Percentiles rank a stretch among this genome's conserved stretches.
Evolutionary conservation across 2,888 invertebrate genomes (phyloP).

Genomic region (Drosophila niveifrons): DNA sequence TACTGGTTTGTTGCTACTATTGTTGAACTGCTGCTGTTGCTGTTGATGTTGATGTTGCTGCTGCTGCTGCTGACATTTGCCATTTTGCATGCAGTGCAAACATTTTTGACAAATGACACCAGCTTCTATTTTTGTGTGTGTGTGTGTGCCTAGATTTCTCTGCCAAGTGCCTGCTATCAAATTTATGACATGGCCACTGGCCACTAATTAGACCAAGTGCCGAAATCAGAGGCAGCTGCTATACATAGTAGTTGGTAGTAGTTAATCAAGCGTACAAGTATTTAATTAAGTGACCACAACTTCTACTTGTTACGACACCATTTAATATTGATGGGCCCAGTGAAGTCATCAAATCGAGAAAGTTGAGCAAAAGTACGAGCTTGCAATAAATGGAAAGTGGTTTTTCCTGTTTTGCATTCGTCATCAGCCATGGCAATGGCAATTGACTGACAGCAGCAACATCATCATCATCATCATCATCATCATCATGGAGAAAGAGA

Average conservation of each 20-base stretch:
- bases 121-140: constrained; percentile 17
- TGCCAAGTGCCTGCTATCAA: constrained; percentile 43
- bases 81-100: constrained; percentile 48
- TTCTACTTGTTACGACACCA: constrained; percentile 9
- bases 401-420: constrained; percentile 68
- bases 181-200: constrained; percentile 63
- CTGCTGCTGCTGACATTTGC: constrained; percentile 31
- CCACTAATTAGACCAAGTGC: constrained; percentile 66
- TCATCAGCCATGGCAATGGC: constrained; percentile 51
- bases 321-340: constrained; percentile 63
- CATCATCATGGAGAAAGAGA: constrained; percentile 22
- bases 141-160: constrained; percentile 25
- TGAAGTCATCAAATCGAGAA: constrained; percentile 58
- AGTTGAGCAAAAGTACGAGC: constrained; percentile 15
- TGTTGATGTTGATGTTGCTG: constrained; percentile 20
- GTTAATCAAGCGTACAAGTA: constrained; percentile 71
- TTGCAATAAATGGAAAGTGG: constrained; percentile 9
- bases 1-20: constrained; percentile 35
- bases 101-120: constrained; percentile 59
- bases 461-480: constrained; percentile 22
- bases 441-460: constrained; percentile 71
- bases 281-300: constrained; percentile 66
- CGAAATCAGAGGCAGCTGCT: constrained; percentile 41
- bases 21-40: constrained; percentile 19
- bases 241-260: constrained; percentile 5